phyloP scores from a whole-genome alignment of 2,888 invertebrate species.

The Caenorhabditis imperialis region DNA sequence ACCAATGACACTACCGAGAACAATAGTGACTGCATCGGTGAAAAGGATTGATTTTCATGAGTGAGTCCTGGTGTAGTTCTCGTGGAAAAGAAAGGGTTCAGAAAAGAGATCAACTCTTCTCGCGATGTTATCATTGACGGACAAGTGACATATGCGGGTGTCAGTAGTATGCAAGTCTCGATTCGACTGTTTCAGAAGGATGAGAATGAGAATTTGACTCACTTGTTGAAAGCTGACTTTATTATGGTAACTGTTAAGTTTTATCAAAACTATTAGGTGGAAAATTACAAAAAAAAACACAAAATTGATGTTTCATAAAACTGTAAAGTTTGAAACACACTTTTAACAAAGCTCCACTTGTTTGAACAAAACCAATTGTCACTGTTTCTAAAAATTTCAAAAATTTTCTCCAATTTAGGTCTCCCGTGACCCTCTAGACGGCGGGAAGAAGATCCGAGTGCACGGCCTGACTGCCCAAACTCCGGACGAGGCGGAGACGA shows the following conservation, averaged over 20 bases:
- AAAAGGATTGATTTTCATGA: conserved; percentile 82
- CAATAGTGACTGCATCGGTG: conserved; percentile 85
- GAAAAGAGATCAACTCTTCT: conserved; percentile 74
- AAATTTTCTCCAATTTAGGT: conserved; percentile 79
- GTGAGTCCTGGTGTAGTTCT: conserved; percentile 61
- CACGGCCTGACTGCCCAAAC: conserved; percentile 43
- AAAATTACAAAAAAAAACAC: too few species aligned
- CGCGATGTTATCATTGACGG: conserved; percentile 85
- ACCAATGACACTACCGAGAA: conserved; percentile 79
- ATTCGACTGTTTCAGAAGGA: conserved; percentile 83
- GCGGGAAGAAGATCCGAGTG: conserved; percentile 23
- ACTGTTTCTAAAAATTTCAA: too few species aligned
- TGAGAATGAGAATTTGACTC: conserved; percentile 59
- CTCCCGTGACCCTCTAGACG: conserved; percentile 35
- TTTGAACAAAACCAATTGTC: too few species aligned
- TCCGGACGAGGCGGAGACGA: conserved; percentile 46
- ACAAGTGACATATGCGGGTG: conserved; percentile 86
- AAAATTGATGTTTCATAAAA: too few species aligned
- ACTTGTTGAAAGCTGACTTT: conserved; percentile 82
- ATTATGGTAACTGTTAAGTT: conserved; percentile 81
- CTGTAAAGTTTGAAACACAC: too few species aligned
- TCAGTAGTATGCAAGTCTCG: conserved; percentile 84
- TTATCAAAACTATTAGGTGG: too few species aligned
- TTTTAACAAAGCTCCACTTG: too few species aligned
- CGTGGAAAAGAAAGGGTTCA: not conserved